Evolutionary conservation across 64 coral and sea anemone genomes (phyloP), one percentile per base, ranked within the genome.

Genomic region (Pocillopora verrucosa): DNA sequence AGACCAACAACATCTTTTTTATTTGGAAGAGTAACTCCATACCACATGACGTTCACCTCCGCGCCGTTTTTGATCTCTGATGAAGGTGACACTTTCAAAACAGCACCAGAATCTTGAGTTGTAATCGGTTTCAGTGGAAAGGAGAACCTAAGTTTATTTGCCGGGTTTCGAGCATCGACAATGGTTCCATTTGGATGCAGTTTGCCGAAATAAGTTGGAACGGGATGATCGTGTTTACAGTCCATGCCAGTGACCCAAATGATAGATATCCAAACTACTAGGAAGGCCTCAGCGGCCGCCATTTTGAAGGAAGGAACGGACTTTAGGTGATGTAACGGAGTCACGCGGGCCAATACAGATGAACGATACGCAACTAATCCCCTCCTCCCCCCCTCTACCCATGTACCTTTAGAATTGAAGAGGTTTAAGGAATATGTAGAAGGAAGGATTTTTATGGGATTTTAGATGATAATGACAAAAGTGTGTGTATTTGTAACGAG

Each of bases 191-290:
- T 93, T 19, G 92, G 51, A 76, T 96, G 94, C n/a, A 87, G 59
- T 75, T 91, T 81, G 56, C 75, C 84, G 36, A 96, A 96, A 60
- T 96, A 96, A 14, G 94, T 96, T 13, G 91, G 87, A 22, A 96
- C 78, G 4, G 82, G 80, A 76, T 93, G 91, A 20, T 93, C 80
- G 7, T 87, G 92, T 64, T 93, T 93, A 65, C 82, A 84, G 22
- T 84, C 56, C 69, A 72, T 13, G 82, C 64, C 19, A 84, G 20
- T 20, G 70, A 84, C 16, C 80, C 80, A 84, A 36, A 84, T 70
- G 25, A 84, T 51, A 1, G 68, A 65, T 11, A 84, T 36, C 1
- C 36, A 72, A 15, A 63, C 22, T 1, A 26, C 59, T 70, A 56
- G 3, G 12, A 14, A 13, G 7, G 30, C 10, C 13, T 16, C 11